A percentile compares a stretch with the other conserved stretches of the same genome.
phyloP scores from a whole-genome alignment of 2,797 vertebrate species.

The Myiotriccus ornatus region DNA sequence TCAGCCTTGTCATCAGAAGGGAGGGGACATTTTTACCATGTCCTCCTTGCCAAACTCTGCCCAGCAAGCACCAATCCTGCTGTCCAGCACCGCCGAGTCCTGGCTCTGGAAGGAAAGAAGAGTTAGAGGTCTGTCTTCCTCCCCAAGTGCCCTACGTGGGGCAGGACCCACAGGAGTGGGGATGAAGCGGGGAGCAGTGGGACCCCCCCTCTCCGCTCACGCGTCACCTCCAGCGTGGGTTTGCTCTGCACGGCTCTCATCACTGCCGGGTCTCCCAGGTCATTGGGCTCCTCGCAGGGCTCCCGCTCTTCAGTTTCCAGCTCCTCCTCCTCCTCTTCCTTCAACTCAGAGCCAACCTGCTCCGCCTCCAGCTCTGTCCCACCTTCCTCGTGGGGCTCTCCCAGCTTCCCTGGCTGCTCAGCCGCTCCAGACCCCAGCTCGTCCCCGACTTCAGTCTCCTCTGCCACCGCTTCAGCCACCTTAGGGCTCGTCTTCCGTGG shows the following conservation, averaged over 20 bases:
- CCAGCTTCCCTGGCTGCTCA: background rate
- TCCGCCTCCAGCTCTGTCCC: background rate
- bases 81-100: constrained; percentile 87
- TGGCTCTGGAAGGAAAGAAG: constrained; percentile 76
- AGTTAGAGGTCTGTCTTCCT: background rate
- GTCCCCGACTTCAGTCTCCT: background rate
- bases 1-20: background rate
- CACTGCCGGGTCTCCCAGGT: constrained; percentile 83
- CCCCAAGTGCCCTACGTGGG: background rate
- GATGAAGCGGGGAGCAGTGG: background rate
- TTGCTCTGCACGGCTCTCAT: constrained; percentile 83
- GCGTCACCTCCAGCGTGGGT: constrained; percentile 80
- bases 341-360: background rate
- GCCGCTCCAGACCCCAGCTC: background rate
- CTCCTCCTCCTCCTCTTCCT: constrained; percentile 35
- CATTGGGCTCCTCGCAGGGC: background rate
- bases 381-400: background rate
- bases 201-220: background rate
- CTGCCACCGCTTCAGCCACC: background rate
- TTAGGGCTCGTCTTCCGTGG: background rate
- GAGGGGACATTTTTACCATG: constrained; percentile 39
- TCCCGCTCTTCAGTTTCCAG: background rate
- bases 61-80: constrained; percentile 73
- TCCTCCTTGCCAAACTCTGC: constrained; percentile 71
- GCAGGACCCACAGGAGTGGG: background rate